Percentiles rank a stretch among this genome's conserved stretches.
Evolutionary conservation across 92 coral and sea anemone genomes (phyloP).

Genomic region (Heliopora coerulea): DNA sequence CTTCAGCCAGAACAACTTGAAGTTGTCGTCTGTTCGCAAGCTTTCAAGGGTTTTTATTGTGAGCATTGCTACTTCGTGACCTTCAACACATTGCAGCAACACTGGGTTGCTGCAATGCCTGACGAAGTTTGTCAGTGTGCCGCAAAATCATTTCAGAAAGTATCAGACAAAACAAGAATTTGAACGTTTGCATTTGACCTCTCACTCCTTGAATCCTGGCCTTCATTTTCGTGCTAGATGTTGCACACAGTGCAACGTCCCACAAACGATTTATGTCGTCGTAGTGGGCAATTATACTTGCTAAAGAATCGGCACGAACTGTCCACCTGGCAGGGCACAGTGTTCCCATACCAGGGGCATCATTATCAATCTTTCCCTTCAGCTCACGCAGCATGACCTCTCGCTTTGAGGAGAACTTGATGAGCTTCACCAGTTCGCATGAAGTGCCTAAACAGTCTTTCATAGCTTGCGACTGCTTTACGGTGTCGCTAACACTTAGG

Average conservation of each 20-base stretch:
- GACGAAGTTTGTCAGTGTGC: background rate
- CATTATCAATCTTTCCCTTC: no score
- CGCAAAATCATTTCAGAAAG: background rate
- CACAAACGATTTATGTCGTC: background rate
- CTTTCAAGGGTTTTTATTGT: background rate
- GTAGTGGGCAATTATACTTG: background rate
- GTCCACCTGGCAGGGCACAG: background rate
- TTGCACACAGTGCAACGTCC: background rate
- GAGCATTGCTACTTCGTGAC: background rate
- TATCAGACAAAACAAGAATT: no score
- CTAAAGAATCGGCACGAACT: conserved; percentile 4
- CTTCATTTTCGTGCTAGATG: background rate
- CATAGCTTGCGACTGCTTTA: background rate
- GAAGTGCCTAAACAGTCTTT: no score
- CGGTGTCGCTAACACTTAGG: background rate
- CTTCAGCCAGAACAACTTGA: background rate
- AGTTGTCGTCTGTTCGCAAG: background rate
- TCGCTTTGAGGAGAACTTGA: background rate
- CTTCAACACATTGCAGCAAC: background rate
- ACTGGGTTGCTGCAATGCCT: background rate
- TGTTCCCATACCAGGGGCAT: background rate
- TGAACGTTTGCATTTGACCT: no score
- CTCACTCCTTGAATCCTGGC: background rate
- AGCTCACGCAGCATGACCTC: no score
- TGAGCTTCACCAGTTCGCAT: background rate